Evolutionary conservation across 2,113 vertebrate genomes (phyloP), one percentile per base, ranked within the genome.

Genomic region (Anolis carolinensis): DNA sequence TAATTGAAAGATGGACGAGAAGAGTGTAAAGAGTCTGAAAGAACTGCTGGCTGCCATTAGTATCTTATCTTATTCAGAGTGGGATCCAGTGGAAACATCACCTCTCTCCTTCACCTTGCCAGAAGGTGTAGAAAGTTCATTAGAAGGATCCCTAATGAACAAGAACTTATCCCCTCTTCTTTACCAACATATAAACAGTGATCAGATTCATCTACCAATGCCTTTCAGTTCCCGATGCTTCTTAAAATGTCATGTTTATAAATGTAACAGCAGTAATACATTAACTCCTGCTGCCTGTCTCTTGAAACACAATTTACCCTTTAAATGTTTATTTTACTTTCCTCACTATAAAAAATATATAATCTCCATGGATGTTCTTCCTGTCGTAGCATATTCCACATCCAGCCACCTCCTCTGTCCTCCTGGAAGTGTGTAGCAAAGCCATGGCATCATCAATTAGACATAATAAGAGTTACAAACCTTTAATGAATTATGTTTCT

Each of bases 221-320:
- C 79, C 68, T n/a, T 81, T 81, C 30, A 78, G 59, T 62, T 87
- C 77, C 80, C 85, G 52, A 88, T 70, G 62, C 52, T 91, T 85
- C 84, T 77, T 87, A 89, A 90, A 86, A 92, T 80, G 82, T 84
- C 91, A 83, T 86, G 88, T 90, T 93, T 93, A 94, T 88, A 94
- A 93, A 92, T 20, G 65, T 63, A 92, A 88, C 88, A 3, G 8
- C 74, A 89, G 86, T 89, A 48, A 87, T 39, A 91, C 92, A 91
- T 93, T 83, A 86, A 84, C 34, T 87, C 63, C 77, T 78, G 84
- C 88, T 89, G 91, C 86, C 87, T 92, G 83, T 52, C 79, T 88
- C 85, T 90, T 75, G 79, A 93, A 91, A 94, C 82, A 79, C 21
- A 88, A 32, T 52, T 77, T 94, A 87, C 88, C 91, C 90, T 95